Percentiles rank a stretch among this genome's conserved stretches.
These are phyloP conservation scores for Gallinago media DNA, from an alignment of 2,113 vertebrate species.

Conservation along the genomic window DNA sequence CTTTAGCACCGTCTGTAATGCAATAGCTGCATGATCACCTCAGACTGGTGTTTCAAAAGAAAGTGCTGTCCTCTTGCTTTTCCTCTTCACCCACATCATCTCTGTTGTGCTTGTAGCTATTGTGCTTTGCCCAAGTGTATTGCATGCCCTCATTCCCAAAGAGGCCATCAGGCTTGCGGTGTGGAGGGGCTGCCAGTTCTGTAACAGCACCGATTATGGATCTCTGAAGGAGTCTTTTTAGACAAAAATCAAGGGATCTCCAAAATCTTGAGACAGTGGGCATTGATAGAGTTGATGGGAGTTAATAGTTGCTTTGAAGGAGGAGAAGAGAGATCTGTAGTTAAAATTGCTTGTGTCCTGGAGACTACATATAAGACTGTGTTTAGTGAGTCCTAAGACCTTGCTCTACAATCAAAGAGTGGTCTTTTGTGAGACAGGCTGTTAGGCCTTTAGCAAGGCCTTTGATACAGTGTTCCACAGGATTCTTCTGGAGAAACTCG, in stretches of 20 bases:
- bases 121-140: not conserved
- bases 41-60: not conserved
- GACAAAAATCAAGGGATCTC: not conserved
- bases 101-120: not conserved
- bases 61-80: not conserved
- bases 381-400: not conserved
- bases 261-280: not conserved
- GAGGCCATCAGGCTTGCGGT: fast-evolving
- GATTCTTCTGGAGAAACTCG: too few species aligned
- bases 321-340: not conserved
- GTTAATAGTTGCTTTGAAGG: not conserved
- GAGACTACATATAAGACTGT: not conserved
- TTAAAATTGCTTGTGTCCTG: not conserved
- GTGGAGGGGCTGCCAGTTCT: not conserved
- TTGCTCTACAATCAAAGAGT: not conserved
- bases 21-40: not conserved
- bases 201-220: too few species aligned
- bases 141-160: not conserved
- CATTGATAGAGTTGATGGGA: not conserved
- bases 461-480: too few species aligned
- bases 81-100: not conserved
- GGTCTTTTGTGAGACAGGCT: not conserved
- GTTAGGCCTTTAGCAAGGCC: not conserved
- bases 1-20: not conserved
- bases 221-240: not conserved